Evolutionary conservation across 1,140 invertebrate genomes (phyloP).

Genomic region (Ips typographus): DNA sequence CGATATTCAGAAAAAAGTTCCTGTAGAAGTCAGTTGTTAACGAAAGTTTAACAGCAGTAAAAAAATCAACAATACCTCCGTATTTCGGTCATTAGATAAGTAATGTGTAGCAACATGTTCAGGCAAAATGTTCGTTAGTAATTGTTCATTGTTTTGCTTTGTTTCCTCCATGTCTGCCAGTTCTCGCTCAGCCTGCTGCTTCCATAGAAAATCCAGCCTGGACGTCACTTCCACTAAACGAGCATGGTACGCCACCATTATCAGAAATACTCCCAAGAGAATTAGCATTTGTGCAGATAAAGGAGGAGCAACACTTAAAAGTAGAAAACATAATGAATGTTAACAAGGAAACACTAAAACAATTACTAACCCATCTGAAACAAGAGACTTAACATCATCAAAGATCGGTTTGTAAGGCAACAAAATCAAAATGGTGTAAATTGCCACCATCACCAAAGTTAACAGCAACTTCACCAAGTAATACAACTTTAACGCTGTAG

Average conservation of each 20-base stretch:
- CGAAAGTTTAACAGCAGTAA: conserved; percentile 7
- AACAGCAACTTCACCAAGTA: conserved; percentile 87
- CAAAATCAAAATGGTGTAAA: conserved; percentile 71
- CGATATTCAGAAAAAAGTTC: conserved; percentile 94
- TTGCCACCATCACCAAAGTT: conserved; percentile 71
- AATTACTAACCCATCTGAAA: conserved; percentile 11
- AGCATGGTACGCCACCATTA: conserved; percentile 89
- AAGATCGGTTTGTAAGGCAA: conserved; percentile 49
- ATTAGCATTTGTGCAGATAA: conserved; percentile 77
- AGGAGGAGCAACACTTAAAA: conserved; percentile 55
- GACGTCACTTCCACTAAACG: conserved; percentile 86
- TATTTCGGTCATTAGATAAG: conserved; percentile 71
- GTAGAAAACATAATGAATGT: conserved; percentile 18
- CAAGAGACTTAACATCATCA: conserved; percentile 22
- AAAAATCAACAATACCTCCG: conserved; percentile 59
- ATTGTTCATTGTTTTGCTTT: conserved; percentile 79
- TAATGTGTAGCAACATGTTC: conserved; percentile 95
- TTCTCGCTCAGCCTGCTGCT: conserved; percentile 87
- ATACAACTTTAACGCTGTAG: conserved; percentile 89
- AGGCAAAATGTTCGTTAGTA: conserved; percentile 92
- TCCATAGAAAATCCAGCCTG: conserved; percentile 93
- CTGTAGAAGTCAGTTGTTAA: conserved; percentile 55
- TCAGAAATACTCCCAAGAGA: conserved; percentile 77
- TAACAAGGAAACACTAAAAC: neutral
- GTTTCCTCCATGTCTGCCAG: conserved; percentile 90